Percentiles rank a stretch among this genome's conserved stretches.
Evolutionary conservation across 2,113 vertebrate genomes (phyloP).

Genomic region (Pygoscelis antarcticus): DNA sequence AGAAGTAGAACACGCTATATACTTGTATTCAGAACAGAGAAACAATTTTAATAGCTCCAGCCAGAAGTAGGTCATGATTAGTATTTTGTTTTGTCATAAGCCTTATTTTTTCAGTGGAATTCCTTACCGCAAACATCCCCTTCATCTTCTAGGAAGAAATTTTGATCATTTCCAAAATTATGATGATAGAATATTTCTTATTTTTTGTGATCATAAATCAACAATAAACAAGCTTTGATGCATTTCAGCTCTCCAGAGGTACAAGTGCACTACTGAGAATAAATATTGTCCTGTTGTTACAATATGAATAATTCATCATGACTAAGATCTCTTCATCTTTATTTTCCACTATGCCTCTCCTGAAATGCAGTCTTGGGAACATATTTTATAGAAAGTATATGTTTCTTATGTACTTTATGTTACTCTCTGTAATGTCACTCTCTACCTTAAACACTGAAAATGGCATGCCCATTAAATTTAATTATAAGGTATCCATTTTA

Average conservation of each 20-base stretch:
- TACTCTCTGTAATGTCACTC: neutral
- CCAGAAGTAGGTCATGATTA: neutral
- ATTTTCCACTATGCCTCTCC: conserved; percentile 3
- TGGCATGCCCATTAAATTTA: neutral
- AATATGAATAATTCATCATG: conserved; percentile 42
- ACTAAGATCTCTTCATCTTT: conserved; percentile 9
- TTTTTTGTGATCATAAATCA: neutral
- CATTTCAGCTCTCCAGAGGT: conserved; percentile 7
- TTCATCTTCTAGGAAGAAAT: neutral
- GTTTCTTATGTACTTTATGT: neutral
- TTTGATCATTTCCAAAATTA: neutral
- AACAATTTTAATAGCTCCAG: neutral
- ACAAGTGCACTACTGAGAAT: conserved; percentile 13
- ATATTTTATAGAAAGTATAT: conserved; percentile 25
- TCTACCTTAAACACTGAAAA: conserved; percentile 11
- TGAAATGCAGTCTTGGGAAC: neutral
- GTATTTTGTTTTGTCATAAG: neutral
- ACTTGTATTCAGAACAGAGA: neutral
- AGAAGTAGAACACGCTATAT: neutral
- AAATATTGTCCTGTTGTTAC: conserved; percentile 21
- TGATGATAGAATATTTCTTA: neutral
- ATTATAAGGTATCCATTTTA: neutral
- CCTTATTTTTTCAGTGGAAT: neutral
- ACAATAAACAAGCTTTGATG: neutral
- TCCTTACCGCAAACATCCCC: neutral